phyloP scores from a whole-genome alignment of 37 sponge, comb jelly and placozoan genomes.

The Spongilla lacustris region DNA sequence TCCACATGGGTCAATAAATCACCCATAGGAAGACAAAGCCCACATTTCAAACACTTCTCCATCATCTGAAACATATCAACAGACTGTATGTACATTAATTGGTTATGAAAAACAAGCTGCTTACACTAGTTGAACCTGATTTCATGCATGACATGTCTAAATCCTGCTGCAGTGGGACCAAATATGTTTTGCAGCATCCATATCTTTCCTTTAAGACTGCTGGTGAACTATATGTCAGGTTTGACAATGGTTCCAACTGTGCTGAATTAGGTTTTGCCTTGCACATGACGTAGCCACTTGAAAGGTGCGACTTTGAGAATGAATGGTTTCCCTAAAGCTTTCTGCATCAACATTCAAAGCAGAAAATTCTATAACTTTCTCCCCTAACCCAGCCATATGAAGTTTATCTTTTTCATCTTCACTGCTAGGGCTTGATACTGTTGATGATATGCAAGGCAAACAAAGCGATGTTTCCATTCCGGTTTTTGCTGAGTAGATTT shows the following conservation, averaged over 20 bases:
- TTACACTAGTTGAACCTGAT: no score
- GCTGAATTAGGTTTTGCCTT: not conserved
- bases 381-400: conserved; percentile 54
- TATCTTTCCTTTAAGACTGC: conserved; percentile 41
- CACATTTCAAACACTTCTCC: no score
- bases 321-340: conserved; percentile 17
- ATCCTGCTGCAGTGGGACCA: conserved; percentile 48
- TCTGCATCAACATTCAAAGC: conserved; percentile 9
- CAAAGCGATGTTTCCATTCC: conserved; percentile 54
- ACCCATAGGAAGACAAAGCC: no score
- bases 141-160: conserved; percentile 21
- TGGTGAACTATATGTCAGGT: conserved; percentile 12
- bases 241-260: conserved; percentile 38
- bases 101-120: no score
- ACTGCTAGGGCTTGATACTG: conserved; percentile 41
- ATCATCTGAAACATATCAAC: no score
- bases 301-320: no score
- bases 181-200: conserved; percentile 45
- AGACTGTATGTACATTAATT: no score
- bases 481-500: no score
- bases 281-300: no score
- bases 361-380: conserved; percentile 42
- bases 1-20: no score
- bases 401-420: conserved; percentile 53
- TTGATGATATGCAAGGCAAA: conserved; percentile 44